phyloP scores from a whole-genome alignment of 2,797 vertebrate species.

The Platyrinchus mystaceus region DNA sequence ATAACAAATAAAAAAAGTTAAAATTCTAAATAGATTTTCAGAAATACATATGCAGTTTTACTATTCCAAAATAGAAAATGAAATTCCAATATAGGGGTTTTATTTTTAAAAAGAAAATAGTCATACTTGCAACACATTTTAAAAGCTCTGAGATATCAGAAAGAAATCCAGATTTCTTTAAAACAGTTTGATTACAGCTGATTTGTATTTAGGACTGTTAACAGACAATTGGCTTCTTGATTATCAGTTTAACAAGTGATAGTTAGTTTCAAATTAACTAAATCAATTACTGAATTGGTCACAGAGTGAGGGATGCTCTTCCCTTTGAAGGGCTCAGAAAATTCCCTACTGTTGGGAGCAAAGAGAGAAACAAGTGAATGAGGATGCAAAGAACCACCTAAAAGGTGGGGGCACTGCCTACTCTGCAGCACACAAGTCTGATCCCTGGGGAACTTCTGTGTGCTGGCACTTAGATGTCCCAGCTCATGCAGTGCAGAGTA shows the following conservation, averaged over 20 bases:
- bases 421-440: neutral
- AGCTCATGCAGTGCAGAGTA: rapidly evolving
- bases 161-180: neutral
- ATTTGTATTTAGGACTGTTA: neutral
- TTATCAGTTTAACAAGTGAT: conserved; percentile 36
- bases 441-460: neutral
- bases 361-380: neutral
- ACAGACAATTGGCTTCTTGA: neutral
- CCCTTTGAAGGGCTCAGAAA: neutral
- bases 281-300: neutral
- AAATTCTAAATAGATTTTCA: neutral
- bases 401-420: neutral
- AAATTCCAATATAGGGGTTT: neutral
- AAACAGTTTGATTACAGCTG: neutral
- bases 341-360: neutral
- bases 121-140: neutral
- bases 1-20: neutral
- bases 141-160: neutral
- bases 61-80: neutral
- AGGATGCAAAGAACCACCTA: neutral
- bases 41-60: neutral
- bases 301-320: neutral
- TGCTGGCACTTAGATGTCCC: rapidly evolving
- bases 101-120: neutral
- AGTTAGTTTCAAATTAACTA: conserved; percentile 25